These are phyloP conservation scores for Spilosoma lubricipeda DNA, from an alignment of 2,888 invertebrate genomes.

Conservation along the genomic window DNA sequence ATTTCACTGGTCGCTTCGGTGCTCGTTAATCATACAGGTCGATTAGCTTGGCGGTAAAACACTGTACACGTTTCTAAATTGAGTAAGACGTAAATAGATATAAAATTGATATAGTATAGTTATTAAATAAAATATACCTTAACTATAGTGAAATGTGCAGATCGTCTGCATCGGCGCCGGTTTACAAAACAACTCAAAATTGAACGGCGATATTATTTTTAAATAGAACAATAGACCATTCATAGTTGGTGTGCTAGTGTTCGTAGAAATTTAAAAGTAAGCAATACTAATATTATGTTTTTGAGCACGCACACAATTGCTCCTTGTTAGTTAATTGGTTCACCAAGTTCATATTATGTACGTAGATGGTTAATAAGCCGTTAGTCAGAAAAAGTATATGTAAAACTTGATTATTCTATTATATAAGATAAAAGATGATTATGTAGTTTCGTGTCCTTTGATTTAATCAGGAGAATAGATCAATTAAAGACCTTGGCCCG, in stretches of 20 bases:
- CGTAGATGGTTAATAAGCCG: neutral
- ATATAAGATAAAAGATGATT: conserved; percentile 3
- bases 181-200: conserved; percentile 11
- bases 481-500: conserved; percentile 10
- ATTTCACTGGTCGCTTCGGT: no score
- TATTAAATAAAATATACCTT: neutral
- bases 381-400: conserved; percentile 2
- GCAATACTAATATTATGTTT: conserved; percentile 16
- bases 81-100: neutral
- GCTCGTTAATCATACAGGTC: no score
- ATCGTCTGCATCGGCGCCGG: neutral
- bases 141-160: neutral
- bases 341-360: neutral
- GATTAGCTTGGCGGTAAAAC: no score
- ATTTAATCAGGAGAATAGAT: conserved; percentile 11
- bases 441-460: conserved; percentile 15
- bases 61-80: no score
- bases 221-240: conserved; percentile 16
- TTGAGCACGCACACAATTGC: conserved; percentile 9
- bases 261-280: conserved; percentile 17
- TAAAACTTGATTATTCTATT: neutral
- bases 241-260: conserved; percentile 8
- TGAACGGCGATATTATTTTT: conserved; percentile 7
- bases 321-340: neutral
- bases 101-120: neutral